Evolutionary conservation across 2,113 vertebrate species (phyloP), one percentile per base, ranked within the genome.

Genomic region (Pelusios castaneus): DNA sequence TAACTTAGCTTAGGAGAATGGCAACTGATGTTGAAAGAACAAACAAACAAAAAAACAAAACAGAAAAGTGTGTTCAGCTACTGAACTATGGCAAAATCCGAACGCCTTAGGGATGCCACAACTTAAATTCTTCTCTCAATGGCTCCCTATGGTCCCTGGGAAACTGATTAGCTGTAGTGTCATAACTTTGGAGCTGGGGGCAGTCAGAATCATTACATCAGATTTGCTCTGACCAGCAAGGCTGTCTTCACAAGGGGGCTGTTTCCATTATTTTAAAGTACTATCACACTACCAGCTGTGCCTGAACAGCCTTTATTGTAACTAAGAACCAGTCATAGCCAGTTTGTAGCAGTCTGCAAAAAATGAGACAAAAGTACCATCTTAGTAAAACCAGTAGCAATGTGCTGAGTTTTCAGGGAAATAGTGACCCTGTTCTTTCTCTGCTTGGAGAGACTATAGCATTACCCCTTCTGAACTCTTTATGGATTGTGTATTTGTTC

Each of bases 361-460:
- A 27, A 5, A 16, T 45, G 54, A n/a, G 27, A 55, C 29, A 1
- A 89, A 87, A 34, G 21, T 78, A 49, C 6, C 24, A 70, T 6
- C 63, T 51, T 56, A 58, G 13, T 13, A 80, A 87, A 84, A 80
- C 25, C 16, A 45, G 45, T 0, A 0, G 11, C 24, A 38, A 10
- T 38, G 16, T 85, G 67, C 43, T 1, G 2, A 43, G 80, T 95
- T 80, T 85, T 80, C 55, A 87, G 80, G 27, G 16, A 45, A 2
- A 3, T 45, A 43, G 79, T 25, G 63, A 79, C 3, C 8, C 38
- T 79, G n/a, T 12, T 76, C 17, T 41, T 63, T 85, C 34, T 55
- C 83, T 85, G 8, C 34, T 19, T 4, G 1, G 54, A 70, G n/a
- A 84, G 2, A 1, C 88, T 67, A 54, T 2, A 84, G 24, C 10